Percentiles rank a stretch among this genome's conserved stretches.
phyloP scores from a whole-genome alignment of 2,888 invertebrate genomes.

The Cheilosia scutellata region DNA sequence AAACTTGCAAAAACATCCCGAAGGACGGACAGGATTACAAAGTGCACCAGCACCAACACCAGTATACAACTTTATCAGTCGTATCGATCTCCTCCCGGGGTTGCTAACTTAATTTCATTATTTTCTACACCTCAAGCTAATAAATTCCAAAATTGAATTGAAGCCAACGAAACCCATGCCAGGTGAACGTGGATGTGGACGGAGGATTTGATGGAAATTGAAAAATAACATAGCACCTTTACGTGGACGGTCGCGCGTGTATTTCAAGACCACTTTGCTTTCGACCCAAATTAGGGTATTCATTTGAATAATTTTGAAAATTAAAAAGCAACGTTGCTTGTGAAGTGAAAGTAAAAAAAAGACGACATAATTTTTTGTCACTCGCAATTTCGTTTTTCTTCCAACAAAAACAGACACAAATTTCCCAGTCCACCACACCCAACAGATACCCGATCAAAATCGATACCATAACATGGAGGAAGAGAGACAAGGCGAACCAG shows the following conservation, averaged over 20 bases:
- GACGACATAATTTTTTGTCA: neutral
- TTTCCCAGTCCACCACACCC: neutral
- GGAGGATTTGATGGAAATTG: slow-evolving; percentile 39
- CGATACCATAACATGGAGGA: slow-evolving; percentile 33
- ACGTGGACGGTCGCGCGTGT: neutral
- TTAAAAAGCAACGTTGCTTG: slow-evolving; percentile 45
- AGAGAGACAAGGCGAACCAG: slow-evolving; percentile 1
- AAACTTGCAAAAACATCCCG: neutral
- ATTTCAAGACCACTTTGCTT: neutral
- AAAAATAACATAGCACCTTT: slow-evolving; percentile 69
- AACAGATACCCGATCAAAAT: slow-evolving; percentile 50
- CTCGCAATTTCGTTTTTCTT: neutral
- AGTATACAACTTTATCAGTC: slow-evolving; percentile 41
- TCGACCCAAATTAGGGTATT: slow-evolving; percentile 40
- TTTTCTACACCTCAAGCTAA: slow-evolving; percentile 19
- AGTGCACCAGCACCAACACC: neutral
- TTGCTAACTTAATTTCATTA: slow-evolving; percentile 54
- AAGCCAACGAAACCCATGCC: slow-evolving; percentile 8
- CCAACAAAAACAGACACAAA: neutral
- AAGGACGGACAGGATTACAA: slow-evolving; percentile 15
- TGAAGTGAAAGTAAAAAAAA: neutral
- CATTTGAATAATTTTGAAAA: slow-evolving; percentile 65
- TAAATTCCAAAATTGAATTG: slow-evolving; percentile 61
- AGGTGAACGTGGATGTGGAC: neutral
- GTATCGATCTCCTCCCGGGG: slow-evolving; percentile 53